phyloP scores from a whole-genome alignment of 2,797 vertebrate genomes.

The Tiaroga cobitis region DNA sequence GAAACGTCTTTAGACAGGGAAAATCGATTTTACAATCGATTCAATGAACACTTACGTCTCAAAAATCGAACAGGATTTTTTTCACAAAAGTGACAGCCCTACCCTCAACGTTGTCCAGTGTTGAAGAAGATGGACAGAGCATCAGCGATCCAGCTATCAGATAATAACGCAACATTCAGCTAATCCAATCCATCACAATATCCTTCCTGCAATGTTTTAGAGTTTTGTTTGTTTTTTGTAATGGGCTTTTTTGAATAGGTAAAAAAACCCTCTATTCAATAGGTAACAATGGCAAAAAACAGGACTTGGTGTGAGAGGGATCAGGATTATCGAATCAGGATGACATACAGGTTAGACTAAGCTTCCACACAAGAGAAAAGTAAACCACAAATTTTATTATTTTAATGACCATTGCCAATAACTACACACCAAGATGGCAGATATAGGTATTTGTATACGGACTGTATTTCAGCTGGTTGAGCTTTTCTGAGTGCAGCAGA shows the following conservation, averaged over 20 bases:
- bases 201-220: too few species aligned
- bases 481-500: not conserved
- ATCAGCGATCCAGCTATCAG: not conserved
- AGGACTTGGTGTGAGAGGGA: not conserved
- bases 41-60: too few species aligned
- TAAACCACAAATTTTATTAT: not conserved
- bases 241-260: not conserved
- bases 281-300: not conserved
- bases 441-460: not conserved
- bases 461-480: not conserved
- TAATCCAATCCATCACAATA: not conserved
- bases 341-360: not conserved
- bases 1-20: too few species aligned
- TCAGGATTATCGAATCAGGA: not conserved
- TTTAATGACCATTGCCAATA: not conserved
- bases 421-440: not conserved
- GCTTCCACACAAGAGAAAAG: not conserved
- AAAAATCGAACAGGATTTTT: too few species aligned
- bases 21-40: too few species aligned
- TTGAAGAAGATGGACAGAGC: not conserved
- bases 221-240: not conserved
- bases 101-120: not conserved
- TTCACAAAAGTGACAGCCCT: too few species aligned
- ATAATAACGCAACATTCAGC: not conserved
- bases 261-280: not conserved